Evolutionary conservation across 2,888 invertebrate genomes (phyloP), one percentile per base, ranked within the genome.

Genomic region (Drosophila paramelanica): DNA sequence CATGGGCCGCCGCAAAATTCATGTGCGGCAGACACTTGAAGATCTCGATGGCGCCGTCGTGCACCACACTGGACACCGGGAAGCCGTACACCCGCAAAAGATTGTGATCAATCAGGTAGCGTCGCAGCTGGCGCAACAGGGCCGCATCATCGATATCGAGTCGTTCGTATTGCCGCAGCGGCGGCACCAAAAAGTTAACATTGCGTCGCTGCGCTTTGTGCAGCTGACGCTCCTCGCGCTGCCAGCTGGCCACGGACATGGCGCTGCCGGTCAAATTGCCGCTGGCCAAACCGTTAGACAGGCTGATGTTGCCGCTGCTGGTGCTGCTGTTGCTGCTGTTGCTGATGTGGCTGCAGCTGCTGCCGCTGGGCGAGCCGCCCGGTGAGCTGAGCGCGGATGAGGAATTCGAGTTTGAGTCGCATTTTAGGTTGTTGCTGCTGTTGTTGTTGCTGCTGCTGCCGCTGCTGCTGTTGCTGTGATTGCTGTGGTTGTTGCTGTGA

Each of bases 11-110:
- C 14, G 70, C 88, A 55, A 73, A 73, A 11, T 56, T 82, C 67
- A 83, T 83, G 50, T 93, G 93, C 64, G 93, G 93, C 83, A 93
- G 92, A 58, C 93, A 93, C 84, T 95, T 94, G 89, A 94, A 94
- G 58, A 96, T 94, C 77, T 95, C 93, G 6, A 95, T 95, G 81
- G 94, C 93, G 41, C 94, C 94, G 2, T 94, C 94, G 74, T 94
- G 93, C 10, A 93, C 91, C 51, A 93, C 93, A 72, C 94, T 94
- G 81, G 95, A 95, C 7, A 96, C 93, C 0, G 97, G 97, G 88
- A 95, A 97, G 1, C 97, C 96, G 73, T 95, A 93, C 11, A 94
- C 93, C 77, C 94, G 93, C 91, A 96, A 93, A 67, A 95, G 93
- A 76, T 94, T 94, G 7, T 93, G 93, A 25, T 94, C 93, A 51